Base-by-base conservation (phyloP, 1,140 invertebrate species). In the Akabosia matsudoensis region DNA sequence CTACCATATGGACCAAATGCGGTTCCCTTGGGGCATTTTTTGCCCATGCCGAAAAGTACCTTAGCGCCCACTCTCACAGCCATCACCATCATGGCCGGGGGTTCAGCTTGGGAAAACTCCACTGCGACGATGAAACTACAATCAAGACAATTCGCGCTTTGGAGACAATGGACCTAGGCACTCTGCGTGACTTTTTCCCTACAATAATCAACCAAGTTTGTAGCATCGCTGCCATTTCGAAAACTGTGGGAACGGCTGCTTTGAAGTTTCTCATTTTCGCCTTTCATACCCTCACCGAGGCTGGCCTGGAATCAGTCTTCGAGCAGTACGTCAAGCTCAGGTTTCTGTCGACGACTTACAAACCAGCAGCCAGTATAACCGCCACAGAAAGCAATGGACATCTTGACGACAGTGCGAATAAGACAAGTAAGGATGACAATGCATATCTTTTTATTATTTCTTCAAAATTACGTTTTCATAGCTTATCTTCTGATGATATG, bases 151-250 rank as follows among this genome's bases (percentile, higher is more conserved):
- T 81, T 24, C 72, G 64, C 14, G 45, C 78, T 3, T 54, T 81
- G 74, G 80, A 81, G 51, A 75, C 78, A 28, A 79, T 81, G 30
- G 80, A 81, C 70, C 51, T 78, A 1, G 52, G 67, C 10, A 81
- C 80, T 1, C 76, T 78, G 0, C 71, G 80, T 33, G 80, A 81
- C 45, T 81, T 81, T 31, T 81, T 80, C 71, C 80, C 80, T 30
- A 81, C 80, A 26, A 79, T 81, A n/a, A 74, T 79, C 30, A 81
- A 81, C 54, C 78, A 81, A 70, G 76, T 81, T 16, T 81, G 78
- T 54, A 76, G 56, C n/a, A 73, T 81, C 16, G 52, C 77, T 16
- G 64, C 73, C 3, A 76, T 78, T 67, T 81, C 80, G 4, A 78
- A 74, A 74, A 31, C 54, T 13, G 77, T 81, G 7, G 75, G 75